These are phyloP conservation scores for Diplodus sargus DNA, from an alignment of 2,797 vertebrate species.

Conservation along the genomic window DNA sequence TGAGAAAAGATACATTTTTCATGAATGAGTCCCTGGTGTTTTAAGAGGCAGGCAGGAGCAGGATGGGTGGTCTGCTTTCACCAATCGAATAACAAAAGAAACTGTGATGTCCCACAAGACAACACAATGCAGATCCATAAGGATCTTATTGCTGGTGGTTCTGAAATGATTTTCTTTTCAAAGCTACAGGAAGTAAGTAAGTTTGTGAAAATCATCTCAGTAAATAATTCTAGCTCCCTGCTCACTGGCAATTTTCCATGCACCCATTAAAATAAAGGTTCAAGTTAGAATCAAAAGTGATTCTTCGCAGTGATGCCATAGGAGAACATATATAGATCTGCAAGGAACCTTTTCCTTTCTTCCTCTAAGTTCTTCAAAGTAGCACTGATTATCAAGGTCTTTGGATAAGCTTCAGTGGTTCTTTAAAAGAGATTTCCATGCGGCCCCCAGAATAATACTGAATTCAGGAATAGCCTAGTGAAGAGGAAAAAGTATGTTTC, in stretches of 20 bases:
- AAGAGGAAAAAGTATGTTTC: too few relatives aligned
- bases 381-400: too few relatives aligned
- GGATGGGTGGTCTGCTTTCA: slow-evolving; percentile 34
- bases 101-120: slow-evolving; percentile 42
- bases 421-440: too few relatives aligned
- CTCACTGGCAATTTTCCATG: neutral
- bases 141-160: slow-evolving; percentile 16
- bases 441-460: too few relatives aligned
- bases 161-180: slow-evolving; percentile 20
- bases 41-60: slow-evolving; percentile 44
- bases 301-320: too few relatives aligned
- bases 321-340: too few relatives aligned
- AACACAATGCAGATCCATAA: slow-evolving; percentile 48
- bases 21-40: slow-evolving; percentile 69
- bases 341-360: too few relatives aligned
- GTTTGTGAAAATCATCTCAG: slow-evolving; percentile 3
- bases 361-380: too few relatives aligned
- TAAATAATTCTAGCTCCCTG: neutral
- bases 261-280: too few relatives aligned
- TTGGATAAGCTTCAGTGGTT: too few relatives aligned
- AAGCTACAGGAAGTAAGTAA: neutral
- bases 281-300: too few relatives aligned
- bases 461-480: too few relatives aligned
- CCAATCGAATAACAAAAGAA: slow-evolving; percentile 59
- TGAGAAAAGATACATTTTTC: slow-evolving; percentile 78